Evolutionary conservation across 2,797 vertebrate genomes (phyloP).

Genomic region (Melanotaenia parkinsoni): DNA sequence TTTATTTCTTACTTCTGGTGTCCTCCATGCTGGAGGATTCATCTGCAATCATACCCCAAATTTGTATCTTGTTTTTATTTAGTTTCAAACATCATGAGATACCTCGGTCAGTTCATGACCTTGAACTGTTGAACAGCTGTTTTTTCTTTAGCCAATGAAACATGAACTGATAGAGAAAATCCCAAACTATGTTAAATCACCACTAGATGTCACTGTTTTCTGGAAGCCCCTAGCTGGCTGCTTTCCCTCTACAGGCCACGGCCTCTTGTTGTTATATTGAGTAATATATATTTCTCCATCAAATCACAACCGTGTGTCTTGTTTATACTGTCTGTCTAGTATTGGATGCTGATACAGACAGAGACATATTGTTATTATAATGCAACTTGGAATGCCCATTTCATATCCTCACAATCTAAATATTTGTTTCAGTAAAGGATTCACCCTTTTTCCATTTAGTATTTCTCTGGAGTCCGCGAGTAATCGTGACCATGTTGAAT

Average conservation of each 20-base stretch:
- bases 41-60: not conserved
- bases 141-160: not conserved
- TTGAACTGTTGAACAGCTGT: not conserved
- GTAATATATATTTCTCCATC: slow-evolving; percentile 18
- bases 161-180: not conserved
- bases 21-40: not conserved
- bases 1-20: not conserved
- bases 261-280: slow-evolving; percentile 15
- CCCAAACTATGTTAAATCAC: slow-evolving; percentile 2
- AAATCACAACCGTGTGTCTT: not conserved
- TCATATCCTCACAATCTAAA: slow-evolving; percentile 11
- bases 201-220: slow-evolving; percentile 59
- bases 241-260: slow-evolving; percentile 8
- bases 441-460: slow-evolving; percentile 25
- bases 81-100: slow-evolving; percentile 7
- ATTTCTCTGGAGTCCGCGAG: slow-evolving; percentile 46
- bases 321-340: slow-evolving; percentile 16
- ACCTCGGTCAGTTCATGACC: too few relatives aligned
- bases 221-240: slow-evolving; percentile 6
- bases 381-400: slow-evolving; percentile 25
- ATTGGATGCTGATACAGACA: slow-evolving; percentile 17
- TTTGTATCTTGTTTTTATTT: not conserved
- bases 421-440: slow-evolving; percentile 31
- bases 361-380: not conserved
- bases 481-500: slow-evolving; percentile 69